Percentiles rank a stretch among this genome's conserved stretches.
phyloP scores from a whole-genome alignment of 2,113 vertebrate genomes.

The Vulpes lagopus region DNA sequence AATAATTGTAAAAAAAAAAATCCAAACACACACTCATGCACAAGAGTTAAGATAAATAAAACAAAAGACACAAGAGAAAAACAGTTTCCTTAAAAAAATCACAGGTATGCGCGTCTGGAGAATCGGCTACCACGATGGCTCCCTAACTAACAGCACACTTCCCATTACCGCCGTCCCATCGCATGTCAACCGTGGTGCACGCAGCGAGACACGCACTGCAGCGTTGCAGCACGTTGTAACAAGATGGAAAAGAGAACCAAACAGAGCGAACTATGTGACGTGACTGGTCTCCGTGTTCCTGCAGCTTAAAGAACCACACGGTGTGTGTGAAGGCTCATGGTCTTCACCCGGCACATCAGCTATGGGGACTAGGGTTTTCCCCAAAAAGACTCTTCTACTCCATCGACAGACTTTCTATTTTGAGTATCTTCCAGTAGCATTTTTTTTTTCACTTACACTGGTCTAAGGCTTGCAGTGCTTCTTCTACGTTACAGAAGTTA shows the following conservation, averaged over 20 bases:
- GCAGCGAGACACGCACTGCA: not conserved
- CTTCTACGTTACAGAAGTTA: not conserved
- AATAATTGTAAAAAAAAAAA: not conserved
- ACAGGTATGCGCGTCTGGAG: not conserved
- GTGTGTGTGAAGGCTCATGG: not conserved
- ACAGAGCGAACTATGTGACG: not conserved
- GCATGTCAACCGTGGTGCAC: not conserved
- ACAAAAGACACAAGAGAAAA: conserved; percentile 49
- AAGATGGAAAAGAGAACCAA: conserved; percentile 35
- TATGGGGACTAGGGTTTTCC: not conserved
- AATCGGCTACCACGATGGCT: not conserved
- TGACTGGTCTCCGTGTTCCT: not conserved
- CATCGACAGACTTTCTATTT: not conserved
- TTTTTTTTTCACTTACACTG: not conserved
- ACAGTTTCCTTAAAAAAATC: conserved; percentile 12
- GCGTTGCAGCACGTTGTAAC: not conserved
- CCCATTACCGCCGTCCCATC: not conserved
- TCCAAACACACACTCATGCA: conserved; percentile 71
- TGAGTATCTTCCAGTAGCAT: not conserved
- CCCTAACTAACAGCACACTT: not conserved
- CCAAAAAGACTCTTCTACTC: not conserved
- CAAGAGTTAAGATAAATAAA: conserved; percentile 71
- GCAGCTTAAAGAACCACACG: not conserved
- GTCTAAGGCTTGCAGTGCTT: conserved; percentile 49
- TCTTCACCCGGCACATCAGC: not conserved